Percentiles rank a stretch among this genome's conserved stretches.
Conservation (phyloP, 2,113 vertebrate species). For the Lipophrys pholis region DNA sequence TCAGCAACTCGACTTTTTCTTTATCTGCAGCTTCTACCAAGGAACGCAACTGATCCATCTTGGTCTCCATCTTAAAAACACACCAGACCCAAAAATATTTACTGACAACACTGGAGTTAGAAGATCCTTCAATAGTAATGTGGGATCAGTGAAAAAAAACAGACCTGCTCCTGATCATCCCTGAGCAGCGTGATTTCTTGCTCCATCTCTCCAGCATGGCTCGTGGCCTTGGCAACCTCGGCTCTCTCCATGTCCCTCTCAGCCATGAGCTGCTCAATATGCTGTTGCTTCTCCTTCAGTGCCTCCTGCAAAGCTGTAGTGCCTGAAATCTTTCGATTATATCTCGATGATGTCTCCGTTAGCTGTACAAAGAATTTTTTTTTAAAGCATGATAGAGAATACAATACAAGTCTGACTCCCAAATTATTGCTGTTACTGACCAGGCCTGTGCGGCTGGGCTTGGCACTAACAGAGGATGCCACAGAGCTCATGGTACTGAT, state of each 20-base stretch:
- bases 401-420: not conserved
- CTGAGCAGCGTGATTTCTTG: conserved; percentile 91
- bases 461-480: conserved; percentile 95
- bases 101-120: not conserved
- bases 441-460: conserved; percentile 96
- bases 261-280: conserved; percentile 97
- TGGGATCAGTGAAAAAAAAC: conserved; percentile 8
- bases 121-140: not conserved
- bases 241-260: conserved; percentile 96
- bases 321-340: conserved; percentile 96
- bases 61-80: conserved; percentile 92
- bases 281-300: conserved; percentile 98
- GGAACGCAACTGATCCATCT: conserved; percentile 96
- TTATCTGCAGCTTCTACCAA: conserved; percentile 96
- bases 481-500: conserved; percentile 97
- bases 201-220: conserved; percentile 94
- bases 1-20: conserved; percentile 96
- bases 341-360: conserved; percentile 97
- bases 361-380: conserved; percentile 87
- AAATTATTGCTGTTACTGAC: conserved; percentile 78
- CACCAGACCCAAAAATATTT: conserved; percentile 27
- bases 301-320: conserved; percentile 97
- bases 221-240: conserved; percentile 96
- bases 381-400: too few relatives aligned
- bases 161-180: conserved; percentile 95